These are phyloP conservation scores for Argyrosomus japonicus DNA, from an alignment of 2,113 vertebrate genomes.

Conservation along the genomic window DNA sequence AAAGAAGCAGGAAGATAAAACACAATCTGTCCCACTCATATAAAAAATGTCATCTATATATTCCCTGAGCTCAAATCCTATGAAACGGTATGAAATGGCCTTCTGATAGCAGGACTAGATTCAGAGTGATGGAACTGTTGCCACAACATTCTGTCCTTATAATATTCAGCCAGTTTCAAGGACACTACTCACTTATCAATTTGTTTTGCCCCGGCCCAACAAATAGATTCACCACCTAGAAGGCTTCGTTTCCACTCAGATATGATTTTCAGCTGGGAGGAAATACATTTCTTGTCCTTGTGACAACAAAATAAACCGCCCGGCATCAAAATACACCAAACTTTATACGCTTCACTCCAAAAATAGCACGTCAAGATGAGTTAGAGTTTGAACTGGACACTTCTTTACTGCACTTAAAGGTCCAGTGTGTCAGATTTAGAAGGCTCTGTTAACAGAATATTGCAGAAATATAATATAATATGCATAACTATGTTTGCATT, in stretches of 20 bases:
- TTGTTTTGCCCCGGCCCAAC: not conserved
- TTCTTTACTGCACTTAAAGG: not conserved
- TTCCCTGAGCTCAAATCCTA: not conserved
- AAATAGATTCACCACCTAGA: conserved; percentile 11
- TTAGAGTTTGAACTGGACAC: not conserved
- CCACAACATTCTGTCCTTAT: not conserved
- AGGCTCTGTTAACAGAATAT: too few relatives aligned
- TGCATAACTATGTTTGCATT: too few relatives aligned
- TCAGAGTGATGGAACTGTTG: conserved; percentile 17
- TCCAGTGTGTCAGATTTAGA: too few relatives aligned
- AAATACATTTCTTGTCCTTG: not conserved
- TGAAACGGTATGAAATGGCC: not conserved
- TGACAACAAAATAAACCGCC: not conserved
- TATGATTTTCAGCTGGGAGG: not conserved
- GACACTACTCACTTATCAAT: conserved; percentile 1
- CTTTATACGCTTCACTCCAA: not conserved
- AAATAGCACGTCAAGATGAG: not conserved
- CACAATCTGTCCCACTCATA: not conserved
- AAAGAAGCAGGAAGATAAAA: conserved; percentile 3
- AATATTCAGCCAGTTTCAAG: conserved; percentile 27
- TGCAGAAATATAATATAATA: too few relatives aligned
- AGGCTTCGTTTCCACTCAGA: not conserved
- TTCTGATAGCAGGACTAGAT: conserved; percentile 2
- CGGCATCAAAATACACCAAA: too few relatives aligned
- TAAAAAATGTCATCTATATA: not conserved